A percentile compares a stretch with the other conserved stretches of the same genome.
phyloP scores from a whole-genome alignment of 1,140 invertebrate species.

The Leptoteleia sp. region DNA sequence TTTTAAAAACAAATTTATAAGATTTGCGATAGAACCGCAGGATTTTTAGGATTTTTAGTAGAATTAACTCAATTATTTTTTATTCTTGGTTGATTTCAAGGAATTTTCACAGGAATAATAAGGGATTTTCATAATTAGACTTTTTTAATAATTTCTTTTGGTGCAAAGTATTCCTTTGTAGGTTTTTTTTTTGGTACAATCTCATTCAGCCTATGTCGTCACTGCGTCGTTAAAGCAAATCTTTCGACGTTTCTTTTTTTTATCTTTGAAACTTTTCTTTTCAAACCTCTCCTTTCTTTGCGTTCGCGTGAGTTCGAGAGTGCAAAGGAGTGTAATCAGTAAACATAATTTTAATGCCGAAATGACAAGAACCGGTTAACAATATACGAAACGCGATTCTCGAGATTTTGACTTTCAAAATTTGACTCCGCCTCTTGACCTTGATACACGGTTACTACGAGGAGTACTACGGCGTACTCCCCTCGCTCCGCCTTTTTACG shows the following conservation, averaged over 20 bases:
- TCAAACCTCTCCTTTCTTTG: neutral
- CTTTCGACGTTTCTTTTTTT: neutral
- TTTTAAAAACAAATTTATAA: too few species aligned
- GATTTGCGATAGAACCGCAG: too few species aligned
- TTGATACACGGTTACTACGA: constrained; percentile 56
- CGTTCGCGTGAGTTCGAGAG: neutral
- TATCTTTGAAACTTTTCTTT: neutral
- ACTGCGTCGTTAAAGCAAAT: too few species aligned
- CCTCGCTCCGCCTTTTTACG: constrained; percentile 22
- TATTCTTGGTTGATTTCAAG: too few species aligned
- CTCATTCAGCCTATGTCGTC: too few species aligned
- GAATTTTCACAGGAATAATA: too few species aligned
- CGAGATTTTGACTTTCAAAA: constrained; percentile 51
- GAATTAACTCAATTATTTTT: too few species aligned
- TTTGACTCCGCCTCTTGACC: constrained; percentile 42
- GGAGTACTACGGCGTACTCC: constrained; percentile 28
- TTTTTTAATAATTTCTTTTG: too few species aligned
- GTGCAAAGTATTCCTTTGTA: too few species aligned
- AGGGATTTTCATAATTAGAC: too few species aligned
- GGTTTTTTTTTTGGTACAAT: too few species aligned
- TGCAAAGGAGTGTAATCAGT: constrained; percentile 15
- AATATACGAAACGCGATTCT: constrained; percentile 39
- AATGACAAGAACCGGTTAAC: constrained; percentile 58
- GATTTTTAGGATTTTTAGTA: too few species aligned
- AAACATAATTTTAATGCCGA: constrained; percentile 31